These are phyloP conservation scores for Hucho hucho DNA, from an alignment of 2,113 vertebrate genomes.

Conservation along the genomic window DNA sequence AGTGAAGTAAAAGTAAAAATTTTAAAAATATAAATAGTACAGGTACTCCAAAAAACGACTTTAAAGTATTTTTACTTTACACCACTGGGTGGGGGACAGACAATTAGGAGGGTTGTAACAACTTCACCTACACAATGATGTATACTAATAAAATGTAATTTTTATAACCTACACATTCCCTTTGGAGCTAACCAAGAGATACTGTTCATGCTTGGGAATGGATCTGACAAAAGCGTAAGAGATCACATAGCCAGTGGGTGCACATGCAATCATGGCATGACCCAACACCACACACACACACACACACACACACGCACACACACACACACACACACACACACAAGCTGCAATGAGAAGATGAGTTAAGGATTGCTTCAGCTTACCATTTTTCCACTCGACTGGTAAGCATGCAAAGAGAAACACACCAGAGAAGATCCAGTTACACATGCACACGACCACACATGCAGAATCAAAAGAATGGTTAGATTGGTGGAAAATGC, in stretches of 20 bases:
- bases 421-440: slow-evolving; percentile 72
- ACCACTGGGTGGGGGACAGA: not conserved
- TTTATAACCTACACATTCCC: too few relatives aligned
- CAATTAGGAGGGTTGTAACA: not conserved
- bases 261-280: slow-evolving; percentile 36
- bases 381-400: slow-evolving; percentile 99
- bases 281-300: slow-evolving; percentile 13
- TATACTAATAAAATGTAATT: too few relatives aligned
- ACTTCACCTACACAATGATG: not conserved
- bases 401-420: slow-evolving; percentile 82
- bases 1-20: too few relatives aligned
- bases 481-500: slow-evolving; percentile 56
- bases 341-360: slow-evolving; percentile 25
- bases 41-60: too few relatives aligned
- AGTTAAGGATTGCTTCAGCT: slow-evolving; percentile 71
- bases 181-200: not conserved
- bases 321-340: too few relatives aligned
- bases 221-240: slow-evolving; percentile 29
- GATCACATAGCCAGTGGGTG: slow-evolving; percentile 26
- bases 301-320: too few relatives aligned
- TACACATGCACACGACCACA: slow-evolving; percentile 73
- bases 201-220: slow-evolving; percentile 47
- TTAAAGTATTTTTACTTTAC: too few relatives aligned
- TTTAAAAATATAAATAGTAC: too few relatives aligned
- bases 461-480: slow-evolving; percentile 66